A percentile compares a stretch with the other conserved stretches of the same genome.
Conservation (phyloP, 2,888 invertebrate genomes). For the Hyalella azteca region DNA sequence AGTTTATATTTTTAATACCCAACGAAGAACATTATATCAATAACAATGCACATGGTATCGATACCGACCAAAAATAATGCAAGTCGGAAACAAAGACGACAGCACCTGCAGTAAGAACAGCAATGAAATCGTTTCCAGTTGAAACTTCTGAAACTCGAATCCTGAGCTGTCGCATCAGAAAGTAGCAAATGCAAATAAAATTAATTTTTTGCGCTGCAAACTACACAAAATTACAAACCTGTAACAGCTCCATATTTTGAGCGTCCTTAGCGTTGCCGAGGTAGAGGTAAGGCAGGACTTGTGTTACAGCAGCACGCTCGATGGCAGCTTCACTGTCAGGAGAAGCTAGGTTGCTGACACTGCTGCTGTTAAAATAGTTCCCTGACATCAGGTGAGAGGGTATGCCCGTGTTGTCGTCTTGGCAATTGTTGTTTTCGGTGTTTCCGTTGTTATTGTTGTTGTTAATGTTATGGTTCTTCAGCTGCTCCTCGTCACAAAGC, state of each 20-base stretch:
- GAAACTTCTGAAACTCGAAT: no score
- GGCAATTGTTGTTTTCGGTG: constrained; percentile 10
- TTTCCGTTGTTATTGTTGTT: constrained; percentile 13
- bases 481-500: constrained; percentile 75
- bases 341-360: constrained; percentile 45
- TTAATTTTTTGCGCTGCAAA: no score
- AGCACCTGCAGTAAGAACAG: no score
- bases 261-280: constrained; percentile 84
- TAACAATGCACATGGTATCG: no score
- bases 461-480: constrained; percentile 61
- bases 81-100: no score
- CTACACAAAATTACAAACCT: no score
- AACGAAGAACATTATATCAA: no score
- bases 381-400: constrained; percentile 61
- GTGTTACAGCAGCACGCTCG: constrained; percentile 77
- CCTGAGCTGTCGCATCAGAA: no score
- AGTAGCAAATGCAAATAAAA: no score
- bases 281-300: constrained; percentile 80
- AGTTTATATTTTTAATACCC: no score
- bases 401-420: constrained; percentile 11
- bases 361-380: constrained; percentile 44
- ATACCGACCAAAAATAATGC: no score
- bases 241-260: constrained; percentile 72
- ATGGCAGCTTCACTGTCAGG: constrained; percentile 60
- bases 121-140: no score